Evolutionary conservation across 1,140 invertebrate genomes (phyloP), one percentile per base, ranked within the genome.

Genomic region (Eupeodes corollae): DNA sequence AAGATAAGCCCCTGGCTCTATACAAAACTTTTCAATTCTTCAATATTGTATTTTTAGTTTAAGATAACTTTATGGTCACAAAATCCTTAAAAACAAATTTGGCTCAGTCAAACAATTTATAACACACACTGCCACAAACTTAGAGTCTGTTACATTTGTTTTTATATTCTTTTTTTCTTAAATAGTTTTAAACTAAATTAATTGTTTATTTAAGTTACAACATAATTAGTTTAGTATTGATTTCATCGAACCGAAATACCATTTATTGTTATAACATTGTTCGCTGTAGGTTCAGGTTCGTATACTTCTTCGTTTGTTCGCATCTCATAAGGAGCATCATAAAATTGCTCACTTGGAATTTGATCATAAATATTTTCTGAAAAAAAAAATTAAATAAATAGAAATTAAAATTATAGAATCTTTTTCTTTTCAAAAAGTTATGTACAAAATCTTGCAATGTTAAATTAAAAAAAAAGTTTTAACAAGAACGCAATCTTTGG

Each of bases 251-350:
- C 79, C 40, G 80, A 75, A 9, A 84, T 81, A 34, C 82, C 82
- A 55, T 84, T 84, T 51, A 84, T 83, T 21, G 82, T 84, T 48
- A 84, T 80, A 8, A 78, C 75, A 56, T 79, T 80, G 48, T 76
- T 75, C 71, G 46, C 67, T 21, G 77, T 67, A 6, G 80, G 80
- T 56, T 82, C 80, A 1, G 80, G 80, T 52, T 84, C 80, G 62
- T 84, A 84, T 18, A 82, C 79, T 42, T 79, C 78, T 32, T 78
- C 76, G 52, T 79, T 78, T 33, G 70, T 69, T 53, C 73, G 74
- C 59, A 79, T 76, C 53, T 79, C 77, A 53, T 79, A 77, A 13
- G 73, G 73, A 10, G 71, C 72, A 48, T 77, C 70, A 44, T 75
- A 75, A 50, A 73, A 63, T 42, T 54, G 57, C 47, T 68, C 66